Conservation (phyloP, 2,113 vertebrate species). For the Myotis brandtii region DNA sequence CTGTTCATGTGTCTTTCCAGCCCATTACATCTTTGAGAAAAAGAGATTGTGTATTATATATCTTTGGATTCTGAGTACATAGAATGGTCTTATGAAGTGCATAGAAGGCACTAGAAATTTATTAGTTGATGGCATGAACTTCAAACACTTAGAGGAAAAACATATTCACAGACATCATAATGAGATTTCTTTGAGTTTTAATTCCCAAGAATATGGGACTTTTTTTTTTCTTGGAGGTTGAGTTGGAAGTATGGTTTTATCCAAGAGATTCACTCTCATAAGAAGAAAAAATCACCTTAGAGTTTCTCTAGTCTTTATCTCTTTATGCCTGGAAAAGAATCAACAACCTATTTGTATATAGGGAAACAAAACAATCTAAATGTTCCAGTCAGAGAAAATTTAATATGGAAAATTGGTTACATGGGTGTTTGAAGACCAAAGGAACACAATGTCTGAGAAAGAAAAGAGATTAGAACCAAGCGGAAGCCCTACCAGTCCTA, state of each 20-base stretch:
- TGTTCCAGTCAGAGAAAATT: slow-evolving; percentile 34
- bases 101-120: background rate
- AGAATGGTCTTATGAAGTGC: background rate
- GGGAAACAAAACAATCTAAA: slow-evolving; percentile 24
- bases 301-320: background rate
- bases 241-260: background rate
- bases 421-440: slow-evolving; percentile 50
- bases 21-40: background rate
- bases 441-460: background rate
- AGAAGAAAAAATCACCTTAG: background rate
- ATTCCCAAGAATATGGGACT: background rate
- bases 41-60: background rate
- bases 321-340: slow-evolving; percentile 20
- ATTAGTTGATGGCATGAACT: background rate
- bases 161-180: background rate
- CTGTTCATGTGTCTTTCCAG: background rate
- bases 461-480: slow-evolving; percentile 50
- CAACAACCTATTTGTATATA: background rate
- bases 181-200: background rate
- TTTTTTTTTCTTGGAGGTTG: background rate
- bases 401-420: slow-evolving; percentile 35
- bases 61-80: background rate
- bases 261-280: background rate
- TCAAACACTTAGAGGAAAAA: background rate
- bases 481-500: background rate